These are phyloP conservation scores for Doris montereyensis DNA, from an alignment of 2,888 invertebrate species.

Conservation along the genomic window DNA sequence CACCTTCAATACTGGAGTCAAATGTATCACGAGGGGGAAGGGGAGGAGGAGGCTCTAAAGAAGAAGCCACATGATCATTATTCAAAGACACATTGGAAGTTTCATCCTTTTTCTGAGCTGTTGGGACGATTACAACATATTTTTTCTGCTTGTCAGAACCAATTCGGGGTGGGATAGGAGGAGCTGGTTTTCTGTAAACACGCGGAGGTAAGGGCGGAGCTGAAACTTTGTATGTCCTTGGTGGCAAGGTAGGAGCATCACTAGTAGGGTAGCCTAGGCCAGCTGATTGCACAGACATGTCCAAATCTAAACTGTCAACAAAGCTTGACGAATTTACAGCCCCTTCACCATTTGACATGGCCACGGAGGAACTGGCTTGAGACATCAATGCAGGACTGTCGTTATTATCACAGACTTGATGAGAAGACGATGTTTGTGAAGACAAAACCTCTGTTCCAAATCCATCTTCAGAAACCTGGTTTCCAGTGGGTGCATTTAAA, in stretches of 20 bases:
- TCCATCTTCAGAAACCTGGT: no score
- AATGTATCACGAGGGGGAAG: conserved; percentile 55
- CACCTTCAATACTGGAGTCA: background rate
- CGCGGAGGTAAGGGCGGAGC: conserved; percentile 65
- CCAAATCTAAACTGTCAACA: conserved; percentile 21
- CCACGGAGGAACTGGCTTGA: background rate
- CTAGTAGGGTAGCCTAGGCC: conserved; percentile 3
- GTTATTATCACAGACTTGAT: background rate
- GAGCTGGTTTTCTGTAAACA: conserved; percentile 52
- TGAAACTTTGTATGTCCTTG: conserved; percentile 56
- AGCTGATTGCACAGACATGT: conserved; percentile 38
- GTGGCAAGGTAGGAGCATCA: conserved; percentile 61
- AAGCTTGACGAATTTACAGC: background rate
- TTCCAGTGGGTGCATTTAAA: no score
- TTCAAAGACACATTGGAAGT: conserved; percentile 27
- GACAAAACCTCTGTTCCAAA: no score
- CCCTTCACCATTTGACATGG: background rate
- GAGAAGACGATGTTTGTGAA: no score
- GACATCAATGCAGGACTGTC: background rate
- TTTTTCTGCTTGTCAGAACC: conserved; percentile 50
- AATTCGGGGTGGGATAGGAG: conserved; percentile 61
- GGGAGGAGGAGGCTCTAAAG: conserved; percentile 57
- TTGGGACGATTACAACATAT: no score
- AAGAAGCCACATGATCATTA: conserved; percentile 15
- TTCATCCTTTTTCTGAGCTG: conserved; percentile 28